Evolutionary conservation across 35 echinoderm and acorn worm genomes (phyloP).

Genomic region (Apostichopus japonicus): DNA sequence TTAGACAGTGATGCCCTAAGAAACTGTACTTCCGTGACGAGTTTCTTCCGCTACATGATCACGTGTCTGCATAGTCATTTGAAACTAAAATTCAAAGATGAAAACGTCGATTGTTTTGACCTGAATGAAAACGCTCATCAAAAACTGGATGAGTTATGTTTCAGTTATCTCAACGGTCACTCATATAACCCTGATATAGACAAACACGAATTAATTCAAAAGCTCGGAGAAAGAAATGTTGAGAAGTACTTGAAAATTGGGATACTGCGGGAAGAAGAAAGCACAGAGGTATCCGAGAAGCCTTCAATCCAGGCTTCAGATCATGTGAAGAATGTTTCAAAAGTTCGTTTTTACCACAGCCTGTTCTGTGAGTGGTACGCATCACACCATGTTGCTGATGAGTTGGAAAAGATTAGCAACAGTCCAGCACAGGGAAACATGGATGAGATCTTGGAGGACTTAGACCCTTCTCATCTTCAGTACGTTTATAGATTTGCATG

Average conservation of each 20-base stretch:
- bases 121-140: not conserved
- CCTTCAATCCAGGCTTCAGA: not conserved
- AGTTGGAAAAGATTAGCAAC: not conserved
- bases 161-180: not conserved
- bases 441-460: not conserved
- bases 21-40: not conserved
- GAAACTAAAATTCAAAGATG: not conserved
- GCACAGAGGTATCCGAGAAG: not conserved
- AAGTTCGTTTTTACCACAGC: slow-evolving; percentile 7
- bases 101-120: not conserved
- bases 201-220: not conserved
- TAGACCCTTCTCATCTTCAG: not conserved
- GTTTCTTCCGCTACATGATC: not conserved
- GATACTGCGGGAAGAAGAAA: not conserved
- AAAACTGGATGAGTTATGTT: not conserved
- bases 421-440: not conserved
- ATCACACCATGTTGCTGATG: not conserved
- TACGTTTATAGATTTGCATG: slow-evolving; percentile 15
- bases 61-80: not conserved
- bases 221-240: not conserved
- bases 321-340: not conserved
- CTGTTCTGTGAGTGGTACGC: slow-evolving; percentile 28
- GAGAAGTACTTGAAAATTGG: not conserved
- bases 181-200: not conserved
- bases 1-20: not conserved